Base-by-base conservation (phyloP, 35 echinoderm and acorn worm species). In the Patiria miniata region DNA sequence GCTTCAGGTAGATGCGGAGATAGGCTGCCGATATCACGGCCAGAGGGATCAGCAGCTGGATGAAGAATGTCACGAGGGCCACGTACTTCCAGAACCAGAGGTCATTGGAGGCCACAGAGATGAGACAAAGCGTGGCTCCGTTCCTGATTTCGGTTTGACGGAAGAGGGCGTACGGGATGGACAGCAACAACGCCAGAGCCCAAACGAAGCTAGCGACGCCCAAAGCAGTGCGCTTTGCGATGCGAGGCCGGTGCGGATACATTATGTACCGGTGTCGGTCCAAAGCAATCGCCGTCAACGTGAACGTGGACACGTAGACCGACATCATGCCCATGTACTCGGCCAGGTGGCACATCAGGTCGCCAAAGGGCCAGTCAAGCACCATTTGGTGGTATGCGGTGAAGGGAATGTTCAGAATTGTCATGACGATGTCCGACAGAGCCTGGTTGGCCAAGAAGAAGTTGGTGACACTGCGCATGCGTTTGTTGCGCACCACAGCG, bases 371-470 rank as follows among this genome's bases (percentile, higher is more conserved):
- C 95, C 95, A 93, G 37, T 40, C 59, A 47, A 50, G 51, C 0
- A 84, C 77, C 59, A 97, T 56, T 17, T 93, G 84, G n/a, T 82
- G 84, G 33, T 77, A 79, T 32, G 93, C 81, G n/a, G 90, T 80
- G 34, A 97, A 97, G 1, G 95, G 95, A 61, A 93, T 90, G 56
- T 97, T 97, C 12, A 97, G 78, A 60, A 93, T 84, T 29, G 95
- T 93, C 95, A 97, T 90, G 14, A 97, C 14, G 14, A 97, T 87
- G 69, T 97, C 95, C 2, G 95, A 97, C 22, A 86, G 85, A 12
- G 95, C 91, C 60, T 97, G 95, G 52, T 87, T 97, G 30, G 95
- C 95, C 16, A 97, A 52, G 58, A 97, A 97, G 83, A 97, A 93
- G 76, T 97, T 97, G 65, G 95, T 97, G 36, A 97, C 95, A 7